Evolutionary conservation across 2,888 invertebrate genomes (phyloP).

Genomic region (Eupsilia transversa): DNA sequence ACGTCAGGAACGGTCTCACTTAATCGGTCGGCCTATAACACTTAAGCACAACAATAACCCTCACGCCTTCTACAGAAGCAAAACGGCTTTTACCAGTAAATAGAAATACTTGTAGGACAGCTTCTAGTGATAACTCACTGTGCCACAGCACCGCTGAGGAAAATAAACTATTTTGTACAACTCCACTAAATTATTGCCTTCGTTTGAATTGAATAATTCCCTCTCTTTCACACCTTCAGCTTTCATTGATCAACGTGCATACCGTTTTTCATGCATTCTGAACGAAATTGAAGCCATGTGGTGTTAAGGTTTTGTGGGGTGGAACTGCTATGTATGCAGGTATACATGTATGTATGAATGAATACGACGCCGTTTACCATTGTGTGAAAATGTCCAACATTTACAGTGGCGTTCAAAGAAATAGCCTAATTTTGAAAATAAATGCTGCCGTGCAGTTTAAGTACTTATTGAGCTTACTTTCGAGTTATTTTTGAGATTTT

Average conservation of each 20-base stretch:
- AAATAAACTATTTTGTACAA: constrained; percentile 16
- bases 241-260: constrained; percentile 21
- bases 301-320: constrained; percentile 65
- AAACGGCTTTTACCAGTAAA: not conserved
- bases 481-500: too few relatives aligned
- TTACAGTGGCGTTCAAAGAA: constrained; percentile 57
- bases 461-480: not conserved
- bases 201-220: not conserved
- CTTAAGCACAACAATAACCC: not conserved
- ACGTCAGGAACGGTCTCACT: too few relatives aligned
- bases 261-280: constrained; percentile 19
- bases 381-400: constrained; percentile 63
- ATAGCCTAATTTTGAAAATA: not conserved
- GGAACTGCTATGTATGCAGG: constrained; percentile 53
- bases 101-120: constrained; percentile 1
- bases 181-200: constrained; percentile 19
- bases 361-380: constrained; percentile 58
- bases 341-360: constrained; percentile 9
- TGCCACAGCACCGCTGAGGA: not conserved
- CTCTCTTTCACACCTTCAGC: not conserved
- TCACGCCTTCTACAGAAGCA: not conserved
- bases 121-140: not conserved
- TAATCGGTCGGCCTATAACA: too few relatives aligned
- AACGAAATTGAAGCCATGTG: constrained; percentile 39
- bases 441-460: not conserved